phyloP scores from a whole-genome alignment of 1,140 invertebrate species.

The Luehdorfia chinensis region DNA sequence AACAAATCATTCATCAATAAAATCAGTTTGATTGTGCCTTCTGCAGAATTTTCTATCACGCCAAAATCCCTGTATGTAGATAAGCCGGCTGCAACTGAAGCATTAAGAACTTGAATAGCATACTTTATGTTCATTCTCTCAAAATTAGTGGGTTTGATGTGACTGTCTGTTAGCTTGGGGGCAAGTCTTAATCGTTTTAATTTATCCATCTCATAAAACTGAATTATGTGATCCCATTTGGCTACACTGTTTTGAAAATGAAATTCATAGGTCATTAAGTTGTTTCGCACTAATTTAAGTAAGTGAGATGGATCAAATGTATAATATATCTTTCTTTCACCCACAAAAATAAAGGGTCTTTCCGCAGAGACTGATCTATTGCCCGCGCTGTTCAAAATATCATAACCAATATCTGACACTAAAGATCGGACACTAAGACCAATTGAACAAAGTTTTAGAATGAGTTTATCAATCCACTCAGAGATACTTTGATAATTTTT shows the following conservation, averaged over 20 bases:
- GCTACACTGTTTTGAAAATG: conserved; percentile 1
- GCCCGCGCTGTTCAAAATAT: conserved; percentile 2
- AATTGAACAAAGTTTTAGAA: background rate
- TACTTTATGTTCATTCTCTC: conserved; percentile 14
- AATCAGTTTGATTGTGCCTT: conserved; percentile 19
- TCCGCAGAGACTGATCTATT: conserved; percentile 7
- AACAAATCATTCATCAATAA: conserved; percentile 23
- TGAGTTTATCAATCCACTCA: no score
- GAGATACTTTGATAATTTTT: no score
- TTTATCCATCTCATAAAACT: conserved; percentile 12
- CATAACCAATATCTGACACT: conserved; percentile 6
- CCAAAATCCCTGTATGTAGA: conserved; percentile 15
- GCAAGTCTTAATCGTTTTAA: no score
- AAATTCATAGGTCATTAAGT: conserved; percentile 9
- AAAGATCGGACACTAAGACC: conserved; percentile 15
- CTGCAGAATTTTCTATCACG: conserved; percentile 14
- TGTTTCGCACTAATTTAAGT: conserved; percentile 12
- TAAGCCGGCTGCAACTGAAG: conserved; percentile 18
- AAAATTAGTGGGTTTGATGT: conserved; percentile 15
- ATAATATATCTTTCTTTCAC: conserved; percentile 17
- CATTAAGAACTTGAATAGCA: conserved; percentile 18
- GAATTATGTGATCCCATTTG: conserved; percentile 1
- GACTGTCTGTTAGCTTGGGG: no score
- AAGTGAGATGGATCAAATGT: conserved; percentile 19
- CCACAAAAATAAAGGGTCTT: conserved; percentile 19